Conservation (phyloP, 92 coral and sea anemone genomes). For the Chrysogorgia sp. region DNA sequence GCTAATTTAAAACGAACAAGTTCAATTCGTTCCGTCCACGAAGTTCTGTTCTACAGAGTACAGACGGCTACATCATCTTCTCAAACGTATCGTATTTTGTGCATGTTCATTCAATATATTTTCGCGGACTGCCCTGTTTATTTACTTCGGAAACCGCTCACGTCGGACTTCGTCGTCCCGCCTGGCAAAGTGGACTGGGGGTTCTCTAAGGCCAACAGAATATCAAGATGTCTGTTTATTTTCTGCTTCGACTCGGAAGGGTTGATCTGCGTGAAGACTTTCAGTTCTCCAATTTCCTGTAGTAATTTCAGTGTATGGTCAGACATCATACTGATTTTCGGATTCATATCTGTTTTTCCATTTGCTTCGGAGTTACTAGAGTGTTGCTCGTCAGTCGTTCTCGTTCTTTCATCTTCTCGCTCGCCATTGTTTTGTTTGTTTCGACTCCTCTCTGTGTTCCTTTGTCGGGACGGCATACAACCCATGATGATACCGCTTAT, state of each 20-base stretch:
- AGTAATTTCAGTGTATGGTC: constrained; percentile 88
- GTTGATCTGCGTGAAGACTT: constrained; percentile 76
- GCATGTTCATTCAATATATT: background rate
- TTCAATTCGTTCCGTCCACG: background rate
- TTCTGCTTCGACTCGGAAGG: constrained; percentile 73
- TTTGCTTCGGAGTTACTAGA: no score
- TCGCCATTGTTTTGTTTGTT: constrained; percentile 1
- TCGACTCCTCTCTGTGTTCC: background rate
- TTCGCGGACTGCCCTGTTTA: background rate
- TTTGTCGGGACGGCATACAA: constrained; percentile 82
- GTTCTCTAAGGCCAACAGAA: constrained; percentile 86
- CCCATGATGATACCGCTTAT: constrained; percentile 70
- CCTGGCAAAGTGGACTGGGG: constrained; percentile 52
- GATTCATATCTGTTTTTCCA: constrained; percentile 9
- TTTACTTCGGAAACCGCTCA: background rate
- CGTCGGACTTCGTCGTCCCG: constrained; percentile 4
- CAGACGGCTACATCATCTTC: background rate
- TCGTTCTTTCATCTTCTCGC: constrained; percentile 45
- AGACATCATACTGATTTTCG: constrained; percentile 92
- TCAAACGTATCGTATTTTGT: background rate
- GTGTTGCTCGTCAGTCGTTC: constrained; percentile 1
- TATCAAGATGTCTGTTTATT: constrained; percentile 77
- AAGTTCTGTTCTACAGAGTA: background rate
- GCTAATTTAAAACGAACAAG: background rate
- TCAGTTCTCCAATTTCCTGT: constrained; percentile 94